Evolutionary conservation across 2,888 invertebrate species (phyloP).

Genomic region (Glaucopsyche alexis): DNA sequence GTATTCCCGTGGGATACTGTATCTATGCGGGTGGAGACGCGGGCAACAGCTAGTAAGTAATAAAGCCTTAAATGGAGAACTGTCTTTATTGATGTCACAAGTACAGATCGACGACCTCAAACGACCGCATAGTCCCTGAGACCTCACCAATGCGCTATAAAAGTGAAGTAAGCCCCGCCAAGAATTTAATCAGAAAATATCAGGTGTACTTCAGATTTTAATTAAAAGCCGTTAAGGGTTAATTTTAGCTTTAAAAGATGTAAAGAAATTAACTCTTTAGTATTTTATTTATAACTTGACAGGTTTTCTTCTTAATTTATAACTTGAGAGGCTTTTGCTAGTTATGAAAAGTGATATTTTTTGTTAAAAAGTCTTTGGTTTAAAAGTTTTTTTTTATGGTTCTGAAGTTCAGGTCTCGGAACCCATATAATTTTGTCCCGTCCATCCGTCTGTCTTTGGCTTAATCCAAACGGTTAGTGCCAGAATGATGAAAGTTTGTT

Average conservation of each 20-base stretch:
- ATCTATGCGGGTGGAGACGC: too few relatives aligned
- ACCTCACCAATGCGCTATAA: neutral
- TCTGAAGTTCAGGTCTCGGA: too few relatives aligned
- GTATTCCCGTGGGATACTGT: too few relatives aligned
- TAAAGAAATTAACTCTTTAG: neutral
- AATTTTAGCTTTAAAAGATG: neutral
- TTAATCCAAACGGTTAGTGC: too few relatives aligned
- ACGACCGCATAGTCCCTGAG: neutral
- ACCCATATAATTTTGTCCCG: too few relatives aligned
- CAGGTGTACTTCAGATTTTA: neutral
- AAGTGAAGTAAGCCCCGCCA: neutral
- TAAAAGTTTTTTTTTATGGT: neutral
- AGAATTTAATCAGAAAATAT: constrained; percentile 14
- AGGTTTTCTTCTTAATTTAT: neutral
- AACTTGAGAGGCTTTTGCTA: neutral
- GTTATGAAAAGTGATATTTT: neutral
- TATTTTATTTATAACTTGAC: neutral
- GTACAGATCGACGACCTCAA: constrained; percentile 6
- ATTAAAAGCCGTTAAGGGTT: neutral
- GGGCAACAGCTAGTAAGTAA: too few relatives aligned
- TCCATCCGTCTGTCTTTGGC: too few relatives aligned
- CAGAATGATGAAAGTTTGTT: too few relatives aligned
- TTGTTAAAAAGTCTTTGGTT: too few relatives aligned
- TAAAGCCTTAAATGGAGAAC: too few relatives aligned
- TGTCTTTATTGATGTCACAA: neutral